Evolutionary conservation across 2,797 vertebrate species (phyloP).

Genomic region (Picus viridis): DNA sequence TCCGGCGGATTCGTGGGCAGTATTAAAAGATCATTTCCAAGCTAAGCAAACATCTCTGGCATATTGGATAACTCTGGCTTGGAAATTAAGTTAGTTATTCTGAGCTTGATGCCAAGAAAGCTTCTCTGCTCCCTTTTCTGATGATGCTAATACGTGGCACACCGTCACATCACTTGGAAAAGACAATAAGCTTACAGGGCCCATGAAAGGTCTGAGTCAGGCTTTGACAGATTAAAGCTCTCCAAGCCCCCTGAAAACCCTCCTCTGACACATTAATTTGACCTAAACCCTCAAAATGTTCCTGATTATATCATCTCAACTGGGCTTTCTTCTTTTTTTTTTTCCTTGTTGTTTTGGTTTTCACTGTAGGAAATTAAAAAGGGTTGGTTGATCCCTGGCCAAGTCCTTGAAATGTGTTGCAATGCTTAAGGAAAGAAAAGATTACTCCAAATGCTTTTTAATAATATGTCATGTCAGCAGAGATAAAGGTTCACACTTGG

Average conservation of each 20-base stretch:
- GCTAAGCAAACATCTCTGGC: constrained; percentile 32
- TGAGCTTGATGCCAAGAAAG: not conserved
- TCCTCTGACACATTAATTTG: constrained; percentile 48
- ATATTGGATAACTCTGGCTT: not conserved
- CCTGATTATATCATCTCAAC: constrained; percentile 65
- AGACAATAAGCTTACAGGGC: constrained; percentile 49
- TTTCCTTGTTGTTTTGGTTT: constrained; percentile 54
- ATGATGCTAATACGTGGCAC: not conserved
- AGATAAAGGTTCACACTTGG: constrained; percentile 56
- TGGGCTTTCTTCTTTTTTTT: constrained; percentile 35
- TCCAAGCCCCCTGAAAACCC: constrained; percentile 33
- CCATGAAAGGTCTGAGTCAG: constrained; percentile 37
- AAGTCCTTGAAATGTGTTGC: constrained; percentile 68
- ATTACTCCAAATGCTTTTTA: constrained; percentile 71
- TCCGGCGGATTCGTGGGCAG: constrained; percentile 4
- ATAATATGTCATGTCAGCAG: constrained; percentile 69
- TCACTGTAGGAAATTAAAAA: constrained; percentile 68
- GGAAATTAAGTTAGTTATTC: constrained; percentile 55
- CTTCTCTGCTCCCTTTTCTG: constrained; percentile 4
- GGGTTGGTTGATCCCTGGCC: constrained; percentile 53
- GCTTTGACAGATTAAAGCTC: constrained; percentile 50
- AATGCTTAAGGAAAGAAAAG: constrained; percentile 70
- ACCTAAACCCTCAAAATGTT: constrained; percentile 66
- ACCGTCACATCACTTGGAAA: constrained; percentile 27
- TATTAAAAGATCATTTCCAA: constrained; percentile 43